These are phyloP conservation scores for Phengaris arion DNA, from an alignment of 2,888 invertebrate genomes.

Conservation along the genomic window DNA sequence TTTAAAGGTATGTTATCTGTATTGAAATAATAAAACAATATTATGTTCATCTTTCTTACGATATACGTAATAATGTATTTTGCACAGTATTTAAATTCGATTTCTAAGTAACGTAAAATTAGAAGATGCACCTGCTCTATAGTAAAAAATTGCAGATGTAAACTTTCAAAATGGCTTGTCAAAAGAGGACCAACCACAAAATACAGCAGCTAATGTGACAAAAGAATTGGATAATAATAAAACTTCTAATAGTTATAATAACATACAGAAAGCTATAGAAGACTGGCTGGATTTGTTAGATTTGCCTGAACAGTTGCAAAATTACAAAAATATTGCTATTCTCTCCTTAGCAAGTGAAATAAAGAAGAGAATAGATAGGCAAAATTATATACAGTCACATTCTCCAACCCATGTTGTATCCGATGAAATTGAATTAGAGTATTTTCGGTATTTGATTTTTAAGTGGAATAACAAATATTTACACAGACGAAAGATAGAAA, in stretches of 20 bases:
- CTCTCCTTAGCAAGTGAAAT: slow-evolving; percentile 58
- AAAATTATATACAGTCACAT: slow-evolving; percentile 56
- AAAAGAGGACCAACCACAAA: background rate
- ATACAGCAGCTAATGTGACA: background rate
- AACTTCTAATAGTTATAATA: background rate
- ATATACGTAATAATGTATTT: no score
- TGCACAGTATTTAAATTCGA: no score
- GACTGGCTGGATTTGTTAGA: background rate
- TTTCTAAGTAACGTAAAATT: no score
- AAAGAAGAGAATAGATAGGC: slow-evolving; percentile 48
- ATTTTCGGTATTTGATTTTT: slow-evolving; percentile 63
- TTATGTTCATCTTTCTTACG: no score
- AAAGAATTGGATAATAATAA: background rate
- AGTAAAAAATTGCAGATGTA: background rate
- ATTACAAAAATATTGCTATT: background rate
- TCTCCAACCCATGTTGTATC: slow-evolving; percentile 39
- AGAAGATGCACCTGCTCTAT: no score
- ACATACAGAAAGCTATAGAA: background rate
- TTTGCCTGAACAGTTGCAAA: background rate
- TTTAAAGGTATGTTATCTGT: background rate
- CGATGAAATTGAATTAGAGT: slow-evolving; percentile 53
- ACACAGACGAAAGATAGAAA: slow-evolving; percentile 48
- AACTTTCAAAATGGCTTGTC: background rate
- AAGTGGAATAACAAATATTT: slow-evolving; percentile 62
- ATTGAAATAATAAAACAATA: background rate